phyloP scores from a whole-genome alignment of 1,140 invertebrate species.

The Sinella curviseta region DNA sequence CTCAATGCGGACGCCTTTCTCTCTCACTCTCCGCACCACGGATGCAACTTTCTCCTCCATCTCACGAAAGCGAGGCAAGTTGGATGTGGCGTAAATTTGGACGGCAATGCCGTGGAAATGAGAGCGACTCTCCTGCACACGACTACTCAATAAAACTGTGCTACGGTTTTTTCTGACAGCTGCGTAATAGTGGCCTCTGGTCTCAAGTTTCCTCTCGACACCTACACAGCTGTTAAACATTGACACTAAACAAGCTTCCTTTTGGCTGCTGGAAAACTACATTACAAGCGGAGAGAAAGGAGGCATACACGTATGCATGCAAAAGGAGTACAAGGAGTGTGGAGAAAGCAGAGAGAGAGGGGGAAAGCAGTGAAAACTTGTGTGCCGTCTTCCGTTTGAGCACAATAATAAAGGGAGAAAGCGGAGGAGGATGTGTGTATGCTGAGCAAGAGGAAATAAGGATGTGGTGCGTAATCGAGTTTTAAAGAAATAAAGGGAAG shows the following conservation, averaged over 20 bases:
- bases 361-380: neutral
- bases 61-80: neutral
- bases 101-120: neutral
- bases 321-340: neutral
- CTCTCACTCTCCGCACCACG: neutral
- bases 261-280: no score
- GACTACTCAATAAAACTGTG: neutral
- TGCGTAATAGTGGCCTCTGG: slow-evolving; percentile 10
- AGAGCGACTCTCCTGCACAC: neutral
- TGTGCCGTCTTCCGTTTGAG: neutral
- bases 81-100: neutral
- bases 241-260: slow-evolving; percentile 9
- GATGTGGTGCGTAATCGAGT: no score
- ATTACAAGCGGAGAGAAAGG: no score
- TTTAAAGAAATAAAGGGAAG: no score
- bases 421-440: no score
- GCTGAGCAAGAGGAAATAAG: no score
- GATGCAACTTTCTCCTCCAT: neutral
- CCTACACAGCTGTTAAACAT: slow-evolving; percentile 20
- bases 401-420: no score
- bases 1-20: no score
- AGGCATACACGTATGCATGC: no score
- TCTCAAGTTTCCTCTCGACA: neutral
- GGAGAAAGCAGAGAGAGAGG: neutral
- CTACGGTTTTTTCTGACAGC: neutral